Conservation (phyloP, 2,888 invertebrate species). For the Trachelus iudaicus region DNA sequence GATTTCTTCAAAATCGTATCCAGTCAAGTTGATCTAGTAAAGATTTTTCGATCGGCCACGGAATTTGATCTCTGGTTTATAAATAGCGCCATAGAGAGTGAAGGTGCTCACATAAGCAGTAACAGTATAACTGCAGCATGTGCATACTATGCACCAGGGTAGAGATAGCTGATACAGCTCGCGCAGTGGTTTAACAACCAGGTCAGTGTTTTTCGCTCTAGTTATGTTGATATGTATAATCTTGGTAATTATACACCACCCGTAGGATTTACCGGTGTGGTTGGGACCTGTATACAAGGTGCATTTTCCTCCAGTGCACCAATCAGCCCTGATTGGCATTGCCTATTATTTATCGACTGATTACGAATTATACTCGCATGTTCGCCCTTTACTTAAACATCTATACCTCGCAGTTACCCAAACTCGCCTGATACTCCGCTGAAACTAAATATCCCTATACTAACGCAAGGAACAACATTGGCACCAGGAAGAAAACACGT, state of each 20-base stretch:
- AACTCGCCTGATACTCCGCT: background rate
- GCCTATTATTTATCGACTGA: constrained; percentile 39
- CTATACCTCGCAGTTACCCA: background rate
- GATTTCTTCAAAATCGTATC: background rate
- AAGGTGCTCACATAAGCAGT: constrained; percentile 28
- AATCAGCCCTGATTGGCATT: constrained; percentile 47
- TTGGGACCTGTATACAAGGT: constrained; percentile 23
- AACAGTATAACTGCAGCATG: constrained; percentile 7
- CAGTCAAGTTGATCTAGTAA: constrained; percentile 31
- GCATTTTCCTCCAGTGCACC: constrained; percentile 40
- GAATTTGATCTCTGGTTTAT: constrained; percentile 45
- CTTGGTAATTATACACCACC: constrained; percentile 51
- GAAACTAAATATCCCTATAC: background rate
- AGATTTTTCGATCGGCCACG: constrained; percentile 37
- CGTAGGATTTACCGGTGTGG: constrained; percentile 38
- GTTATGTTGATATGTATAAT: constrained; percentile 59
- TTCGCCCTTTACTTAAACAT: background rate
- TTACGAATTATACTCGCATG: background rate
- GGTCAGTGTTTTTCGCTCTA: constrained; percentile 58
- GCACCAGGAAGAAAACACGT: background rate
- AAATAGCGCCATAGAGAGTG: constrained; percentile 45
- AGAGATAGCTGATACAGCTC: constrained; percentile 18
- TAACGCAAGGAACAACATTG: background rate
- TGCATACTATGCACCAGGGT: background rate
- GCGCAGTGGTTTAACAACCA: constrained; percentile 50